Conservation (phyloP, 2,113 vertebrate genomes). For the Muscicapa adusta region DNA sequence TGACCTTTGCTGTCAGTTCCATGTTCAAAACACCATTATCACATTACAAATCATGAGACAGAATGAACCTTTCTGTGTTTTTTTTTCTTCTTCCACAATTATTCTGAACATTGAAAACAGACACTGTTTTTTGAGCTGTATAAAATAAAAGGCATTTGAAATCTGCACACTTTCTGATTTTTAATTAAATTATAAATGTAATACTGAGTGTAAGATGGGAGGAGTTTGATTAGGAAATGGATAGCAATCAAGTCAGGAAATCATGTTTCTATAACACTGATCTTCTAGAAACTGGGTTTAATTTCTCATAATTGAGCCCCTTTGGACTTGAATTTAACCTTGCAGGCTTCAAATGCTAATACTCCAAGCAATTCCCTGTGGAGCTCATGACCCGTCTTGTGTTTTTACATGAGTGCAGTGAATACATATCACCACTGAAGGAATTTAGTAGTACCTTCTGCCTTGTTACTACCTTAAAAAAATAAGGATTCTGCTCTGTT, state of each 20-base stretch:
- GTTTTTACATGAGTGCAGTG: not conserved
- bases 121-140: slow-evolving; percentile 24
- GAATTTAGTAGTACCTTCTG: not conserved
- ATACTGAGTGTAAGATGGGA: not conserved
- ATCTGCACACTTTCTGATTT: not conserved
- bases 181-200: not conserved
- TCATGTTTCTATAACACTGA: not conserved
- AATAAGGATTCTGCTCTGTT: slow-evolving; percentile 5
- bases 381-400: not conserved
- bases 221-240: not conserved
- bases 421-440: not conserved
- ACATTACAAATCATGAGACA: slow-evolving; percentile 45
- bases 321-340: slow-evolving; percentile 16
- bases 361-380: not conserved
- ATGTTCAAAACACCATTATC: slow-evolving; percentile 76
- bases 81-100: slow-evolving; percentile 52
- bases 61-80: slow-evolving; percentile 9
- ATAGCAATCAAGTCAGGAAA: not conserved
- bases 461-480: not conserved
- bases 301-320: not conserved
- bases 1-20: slow-evolving; percentile 74
- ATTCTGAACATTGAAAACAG: slow-evolving; percentile 44
- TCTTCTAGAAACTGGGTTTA: not conserved
- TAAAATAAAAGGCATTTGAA: slow-evolving; percentile 7
- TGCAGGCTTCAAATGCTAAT: not conserved